Percentiles rank a stretch among this genome's conserved stretches.
These are phyloP conservation scores for Hermatobates lingyangjiaoensis DNA, from an alignment of 1,140 invertebrate genomes.

Conservation along the genomic window DNA sequence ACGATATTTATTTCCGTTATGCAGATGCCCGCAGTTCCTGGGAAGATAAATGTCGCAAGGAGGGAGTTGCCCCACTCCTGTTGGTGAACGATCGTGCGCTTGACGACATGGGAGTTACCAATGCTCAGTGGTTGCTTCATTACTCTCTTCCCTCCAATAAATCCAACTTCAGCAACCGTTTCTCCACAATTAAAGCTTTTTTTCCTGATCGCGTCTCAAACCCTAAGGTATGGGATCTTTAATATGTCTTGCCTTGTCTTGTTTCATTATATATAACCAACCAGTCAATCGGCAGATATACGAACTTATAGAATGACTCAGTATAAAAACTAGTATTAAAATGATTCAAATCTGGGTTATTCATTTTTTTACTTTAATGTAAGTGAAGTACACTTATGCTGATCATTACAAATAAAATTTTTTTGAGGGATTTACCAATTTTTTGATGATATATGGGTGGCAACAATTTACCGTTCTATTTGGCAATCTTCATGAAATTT, in stretches of 20 bases:
- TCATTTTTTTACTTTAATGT: neutral
- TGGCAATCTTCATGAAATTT: too few species aligned
- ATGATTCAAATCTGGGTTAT: neutral
- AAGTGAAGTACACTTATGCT: neutral
- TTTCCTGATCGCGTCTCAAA: slow-evolving; percentile 2
- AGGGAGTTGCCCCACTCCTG: slow-evolving; percentile 2
- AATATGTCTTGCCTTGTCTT: neutral
- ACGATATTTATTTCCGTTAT: too few species aligned
- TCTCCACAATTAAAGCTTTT: slow-evolving; percentile 11
- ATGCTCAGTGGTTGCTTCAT: slow-evolving; percentile 12
- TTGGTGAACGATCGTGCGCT: slow-evolving; percentile 10
- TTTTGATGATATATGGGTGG: too few species aligned
- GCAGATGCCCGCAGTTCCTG: neutral
- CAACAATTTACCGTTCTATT: too few species aligned
- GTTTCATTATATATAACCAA: neutral
- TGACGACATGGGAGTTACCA: slow-evolving; percentile 8
- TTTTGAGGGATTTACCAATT: too few species aligned
- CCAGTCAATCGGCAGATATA: neutral
- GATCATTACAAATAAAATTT: neutral
- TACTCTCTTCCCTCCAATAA: slow-evolving; percentile 9
- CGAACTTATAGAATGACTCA: neutral
- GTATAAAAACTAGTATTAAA: neutral
- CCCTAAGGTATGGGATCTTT: slow-evolving; percentile 4
- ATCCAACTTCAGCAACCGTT: slow-evolving; percentile 11
- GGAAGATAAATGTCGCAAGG: too few species aligned